Base-by-base conservation (phyloP, 2,888 invertebrate species). In the Caenorhabditis afra region DNA sequence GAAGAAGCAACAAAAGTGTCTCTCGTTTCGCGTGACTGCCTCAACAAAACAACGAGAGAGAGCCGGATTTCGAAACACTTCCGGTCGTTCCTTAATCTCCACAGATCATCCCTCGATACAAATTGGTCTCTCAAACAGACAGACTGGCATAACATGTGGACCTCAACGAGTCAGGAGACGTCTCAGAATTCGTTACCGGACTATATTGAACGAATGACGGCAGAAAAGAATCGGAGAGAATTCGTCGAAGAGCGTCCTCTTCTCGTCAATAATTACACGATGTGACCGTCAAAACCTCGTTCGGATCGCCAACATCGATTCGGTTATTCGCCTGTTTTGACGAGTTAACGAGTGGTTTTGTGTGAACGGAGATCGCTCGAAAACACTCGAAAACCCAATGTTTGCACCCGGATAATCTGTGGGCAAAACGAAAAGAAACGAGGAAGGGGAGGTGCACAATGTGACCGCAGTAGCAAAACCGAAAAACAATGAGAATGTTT, bases 21-120 rank as follows among this genome's bases (percentile, higher is more conserved):
- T 58, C 49, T 52, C 7, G 49, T 67, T 52, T 44, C n/a, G 52
- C 29, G 35, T 52, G 37, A 47, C n/a, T 29, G 29, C 29, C 29
- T 44, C 18, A 20, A 16, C 23, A 45, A 3, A 5, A 12, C 23
- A 44, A 65, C 20, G 62, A 7, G 7, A 29, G n/a, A 58, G 39
- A 70, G 50, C 2, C 29, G 37, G 39, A 55, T 70, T 70, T 61
- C 47, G 62, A 71, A 55, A 71, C 7, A 44, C 35, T 71, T 71
- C 59, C 59, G 44, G 62, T 62, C 29, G 29, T 29, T 29, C n/a
- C n/a, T n/a, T 29, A 29, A 29, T 29, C 29, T 29, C 4, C 29
- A 3, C 29, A 16, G 20, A 23, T 62, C 16, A 62, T 41, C 41
- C 41, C 7, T 7, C 29, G 29, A 29, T 29, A 3, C n/a, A n/a